phyloP scores from a whole-genome alignment of 2,797 vertebrate genomes.

The Ptychadena robeensis region DNA sequence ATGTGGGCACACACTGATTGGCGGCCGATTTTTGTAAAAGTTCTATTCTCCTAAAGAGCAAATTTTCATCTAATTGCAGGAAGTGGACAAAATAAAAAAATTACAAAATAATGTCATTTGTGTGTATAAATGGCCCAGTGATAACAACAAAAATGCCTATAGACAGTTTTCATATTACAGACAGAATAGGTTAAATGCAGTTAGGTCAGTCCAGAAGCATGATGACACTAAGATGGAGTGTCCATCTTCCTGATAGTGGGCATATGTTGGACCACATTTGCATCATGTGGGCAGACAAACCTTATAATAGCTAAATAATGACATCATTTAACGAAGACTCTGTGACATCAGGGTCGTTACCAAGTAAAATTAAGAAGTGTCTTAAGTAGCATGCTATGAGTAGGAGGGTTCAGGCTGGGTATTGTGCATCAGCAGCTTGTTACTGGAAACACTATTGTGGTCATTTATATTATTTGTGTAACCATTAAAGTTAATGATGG shows the following conservation, averaged over 20 bases:
- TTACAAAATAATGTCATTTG: too few relatives aligned
- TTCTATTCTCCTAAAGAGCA: too few relatives aligned
- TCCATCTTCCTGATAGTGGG: not conserved
- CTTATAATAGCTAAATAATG: slow-evolving; percentile 3
- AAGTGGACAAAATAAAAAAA: too few relatives aligned
- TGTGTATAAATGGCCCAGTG: too few relatives aligned
- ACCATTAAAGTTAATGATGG: not conserved
- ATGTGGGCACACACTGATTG: too few relatives aligned
- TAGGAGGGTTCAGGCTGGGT: not conserved
- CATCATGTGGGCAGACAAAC: not conserved
- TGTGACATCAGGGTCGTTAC: not conserved
- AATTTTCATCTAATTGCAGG: too few relatives aligned
- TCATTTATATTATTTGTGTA: not conserved
- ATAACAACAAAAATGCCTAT: too few relatives aligned
- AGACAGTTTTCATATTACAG: too few relatives aligned
- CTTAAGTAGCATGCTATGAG: not conserved
- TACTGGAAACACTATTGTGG: not conserved
- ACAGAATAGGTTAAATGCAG: not conserved
- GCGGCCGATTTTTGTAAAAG: too few relatives aligned
- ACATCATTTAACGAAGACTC: not conserved
- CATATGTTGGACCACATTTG: not conserved
- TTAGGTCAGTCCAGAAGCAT: not conserved
- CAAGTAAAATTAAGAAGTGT: not conserved
- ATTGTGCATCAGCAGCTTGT: not conserved
- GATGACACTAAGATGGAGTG: not conserved